phyloP scores from a whole-genome alignment of 2,888 invertebrate genomes.

The Caenorhabditis wallacei region DNA sequence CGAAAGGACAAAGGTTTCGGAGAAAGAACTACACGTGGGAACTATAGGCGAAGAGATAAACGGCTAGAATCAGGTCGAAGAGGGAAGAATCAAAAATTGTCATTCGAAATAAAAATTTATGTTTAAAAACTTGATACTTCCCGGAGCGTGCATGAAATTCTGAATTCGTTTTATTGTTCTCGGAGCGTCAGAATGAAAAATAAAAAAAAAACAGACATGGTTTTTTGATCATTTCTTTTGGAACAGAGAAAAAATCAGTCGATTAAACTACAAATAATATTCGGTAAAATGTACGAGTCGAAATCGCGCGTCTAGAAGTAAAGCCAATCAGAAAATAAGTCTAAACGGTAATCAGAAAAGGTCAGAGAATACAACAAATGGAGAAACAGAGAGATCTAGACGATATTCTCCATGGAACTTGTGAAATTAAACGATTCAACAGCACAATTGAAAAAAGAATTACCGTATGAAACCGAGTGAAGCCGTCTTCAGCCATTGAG shows the following conservation, averaged over 20 bases:
- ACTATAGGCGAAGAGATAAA: conserved; percentile 10
- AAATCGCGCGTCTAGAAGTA: too few species aligned
- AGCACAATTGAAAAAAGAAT: not conserved
- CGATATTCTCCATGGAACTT: too few species aligned
- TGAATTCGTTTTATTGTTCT: too few species aligned
- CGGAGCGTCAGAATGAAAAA: not conserved
- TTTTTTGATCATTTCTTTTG: not conserved
- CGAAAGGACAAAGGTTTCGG: conserved; percentile 43
- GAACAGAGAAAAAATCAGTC: not conserved
- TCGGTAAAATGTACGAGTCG: too few species aligned
- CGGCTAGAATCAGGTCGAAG: conserved; percentile 28
- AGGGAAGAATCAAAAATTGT: not conserved
- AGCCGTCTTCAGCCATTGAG: conserved; percentile 31
- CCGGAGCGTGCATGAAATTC: not conserved
- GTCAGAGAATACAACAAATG: too few species aligned
- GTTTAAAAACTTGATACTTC: not conserved
- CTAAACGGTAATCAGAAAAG: not conserved
- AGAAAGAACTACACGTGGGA: conserved; percentile 44
- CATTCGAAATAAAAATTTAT: not conserved
- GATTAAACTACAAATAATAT: conserved; percentile 1
- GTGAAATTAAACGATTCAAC: too few species aligned
- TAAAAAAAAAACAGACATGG: not conserved
- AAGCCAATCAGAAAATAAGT: too few species aligned
- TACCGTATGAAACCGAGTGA: conserved; percentile 37
- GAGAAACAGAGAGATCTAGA: too few species aligned